Evolutionary conservation across 2,113 vertebrate genomes (phyloP).

Genomic region (Callaeas wilsoni): DNA sequence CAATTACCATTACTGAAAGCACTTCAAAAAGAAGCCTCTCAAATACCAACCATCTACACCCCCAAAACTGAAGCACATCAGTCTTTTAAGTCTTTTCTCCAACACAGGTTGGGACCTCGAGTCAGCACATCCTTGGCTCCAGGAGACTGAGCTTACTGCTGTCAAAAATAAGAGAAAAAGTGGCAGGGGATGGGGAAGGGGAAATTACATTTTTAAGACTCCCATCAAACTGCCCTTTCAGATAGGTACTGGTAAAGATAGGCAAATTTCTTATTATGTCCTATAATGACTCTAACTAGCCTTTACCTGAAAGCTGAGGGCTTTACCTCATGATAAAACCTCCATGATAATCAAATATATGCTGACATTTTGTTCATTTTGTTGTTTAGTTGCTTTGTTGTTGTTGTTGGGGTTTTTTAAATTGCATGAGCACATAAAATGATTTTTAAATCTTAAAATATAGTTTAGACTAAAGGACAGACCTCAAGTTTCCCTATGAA

Average conservation of each 20-base stretch:
- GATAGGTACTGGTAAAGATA: background rate
- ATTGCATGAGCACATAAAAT: background rate
- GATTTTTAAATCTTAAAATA: background rate
- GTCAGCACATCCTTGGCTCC: background rate
- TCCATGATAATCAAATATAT: background rate
- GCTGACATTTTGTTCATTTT: background rate
- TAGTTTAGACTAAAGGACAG: background rate
- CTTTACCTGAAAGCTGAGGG: background rate
- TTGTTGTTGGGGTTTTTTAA: background rate
- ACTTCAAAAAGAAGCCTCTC: background rate
- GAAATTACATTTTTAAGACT: background rate
- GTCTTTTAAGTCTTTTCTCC: background rate
- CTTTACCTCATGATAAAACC: background rate
- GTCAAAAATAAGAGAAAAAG: background rate
- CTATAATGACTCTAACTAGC: background rate
- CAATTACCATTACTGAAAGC: background rate
- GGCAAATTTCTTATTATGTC: background rate
- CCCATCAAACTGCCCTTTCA: background rate
- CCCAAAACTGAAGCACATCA: background rate
- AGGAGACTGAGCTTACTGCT: background rate
- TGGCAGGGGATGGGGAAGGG: background rate
- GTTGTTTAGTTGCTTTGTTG: background rate
- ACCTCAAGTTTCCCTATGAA: background rate
- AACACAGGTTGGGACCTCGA: background rate
- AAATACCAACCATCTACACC: fast-evolving